Percentiles rank a stretch among this genome's conserved stretches.
phyloP scores from a whole-genome alignment of 2,797 vertebrate genomes.

The Platalea minor region DNA sequence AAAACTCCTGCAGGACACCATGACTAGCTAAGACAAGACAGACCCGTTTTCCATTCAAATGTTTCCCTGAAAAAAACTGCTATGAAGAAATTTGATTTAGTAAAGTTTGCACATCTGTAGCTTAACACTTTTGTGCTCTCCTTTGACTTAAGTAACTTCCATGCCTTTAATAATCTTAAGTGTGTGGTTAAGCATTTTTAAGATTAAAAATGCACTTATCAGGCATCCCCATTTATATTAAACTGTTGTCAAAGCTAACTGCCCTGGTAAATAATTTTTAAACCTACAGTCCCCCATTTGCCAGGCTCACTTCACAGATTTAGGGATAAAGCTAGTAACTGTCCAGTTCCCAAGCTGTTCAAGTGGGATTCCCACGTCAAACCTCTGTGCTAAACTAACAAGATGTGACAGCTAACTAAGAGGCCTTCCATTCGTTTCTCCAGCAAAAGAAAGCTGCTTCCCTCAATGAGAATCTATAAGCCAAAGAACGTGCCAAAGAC shows the following conservation, averaged over 20 bases:
- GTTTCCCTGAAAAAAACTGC: background rate
- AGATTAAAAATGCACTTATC: background rate
- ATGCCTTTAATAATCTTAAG: background rate
- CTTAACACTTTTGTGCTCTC: background rate
- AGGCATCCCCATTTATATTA: background rate
- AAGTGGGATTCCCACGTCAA: background rate
- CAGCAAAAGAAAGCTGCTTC: background rate
- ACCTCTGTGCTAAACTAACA: background rate
- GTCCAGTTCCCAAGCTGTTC: background rate
- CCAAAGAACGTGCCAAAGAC: background rate
- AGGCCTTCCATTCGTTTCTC: background rate
- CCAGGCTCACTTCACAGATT: background rate
- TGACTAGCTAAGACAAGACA: background rate
- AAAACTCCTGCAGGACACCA: background rate
- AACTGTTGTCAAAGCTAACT: background rate
- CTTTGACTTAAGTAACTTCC: background rate
- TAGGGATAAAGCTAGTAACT: background rate
- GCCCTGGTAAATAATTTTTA: background rate
- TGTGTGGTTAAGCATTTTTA: background rate
- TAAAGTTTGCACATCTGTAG: background rate
- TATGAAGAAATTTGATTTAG: background rate
- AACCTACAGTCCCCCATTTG: background rate
- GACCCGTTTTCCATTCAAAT: background rate
- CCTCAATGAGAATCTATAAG: background rate
- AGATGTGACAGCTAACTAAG: background rate